phyloP scores from a whole-genome alignment of 2,797 vertebrate species.

The Salmo trutta region DNA sequence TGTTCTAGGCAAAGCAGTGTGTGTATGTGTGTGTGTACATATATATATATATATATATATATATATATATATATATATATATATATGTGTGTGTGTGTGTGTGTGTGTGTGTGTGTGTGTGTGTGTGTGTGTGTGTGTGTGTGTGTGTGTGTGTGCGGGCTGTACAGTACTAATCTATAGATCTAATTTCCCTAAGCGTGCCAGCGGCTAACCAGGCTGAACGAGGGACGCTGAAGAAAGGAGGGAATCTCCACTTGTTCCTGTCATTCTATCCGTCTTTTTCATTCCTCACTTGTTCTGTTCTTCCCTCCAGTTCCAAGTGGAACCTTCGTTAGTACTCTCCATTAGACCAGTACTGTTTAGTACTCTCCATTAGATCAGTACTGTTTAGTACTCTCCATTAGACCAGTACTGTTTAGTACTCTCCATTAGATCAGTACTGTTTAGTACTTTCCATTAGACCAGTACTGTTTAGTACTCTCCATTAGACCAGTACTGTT shows the following conservation, averaged over 20 bases:
- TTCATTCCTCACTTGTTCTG: neutral
- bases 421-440: too few species aligned
- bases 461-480: too few species aligned
- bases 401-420: too few species aligned
- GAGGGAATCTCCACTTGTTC: neutral
- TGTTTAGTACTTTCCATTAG: too few species aligned
- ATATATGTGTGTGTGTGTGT: too few species aligned
- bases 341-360: too few species aligned
- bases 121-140: constrained; percentile 5
- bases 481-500: too few species aligned
- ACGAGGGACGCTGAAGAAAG: constrained; percentile 5
- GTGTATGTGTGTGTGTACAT: constrained; percentile 43
- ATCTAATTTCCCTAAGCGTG: constrained; percentile 10
- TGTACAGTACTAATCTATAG: neutral
- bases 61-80: too few species aligned
- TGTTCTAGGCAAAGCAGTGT: neutral
- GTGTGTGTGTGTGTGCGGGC: neutral
- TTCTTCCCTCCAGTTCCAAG: neutral
- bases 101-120: too few species aligned
- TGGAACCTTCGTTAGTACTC: neutral
- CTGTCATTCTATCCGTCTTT: neutral
- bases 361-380: too few species aligned
- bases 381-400: too few species aligned
- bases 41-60: too few species aligned
- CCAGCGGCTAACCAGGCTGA: constrained; percentile 21